These are phyloP conservation scores for Neopipo cinnamomea DNA, from an alignment of 2,113 vertebrate species.

Conservation along the genomic window DNA sequence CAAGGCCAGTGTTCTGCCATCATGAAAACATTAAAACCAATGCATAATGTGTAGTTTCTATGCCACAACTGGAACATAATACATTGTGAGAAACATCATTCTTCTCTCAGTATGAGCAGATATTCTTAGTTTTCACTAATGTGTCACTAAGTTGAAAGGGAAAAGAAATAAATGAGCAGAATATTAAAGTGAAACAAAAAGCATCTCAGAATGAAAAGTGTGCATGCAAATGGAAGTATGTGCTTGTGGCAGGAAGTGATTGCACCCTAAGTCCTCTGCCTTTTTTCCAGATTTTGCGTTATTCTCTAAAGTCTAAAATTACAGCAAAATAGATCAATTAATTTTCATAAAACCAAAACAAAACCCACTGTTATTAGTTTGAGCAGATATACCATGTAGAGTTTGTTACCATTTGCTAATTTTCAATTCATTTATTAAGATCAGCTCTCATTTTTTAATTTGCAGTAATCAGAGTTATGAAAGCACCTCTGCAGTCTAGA, in stretches of 20 bases:
- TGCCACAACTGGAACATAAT: not conserved
- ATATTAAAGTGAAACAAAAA: not conserved
- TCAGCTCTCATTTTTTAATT: slow-evolving; percentile 57
- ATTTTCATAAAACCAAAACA: not conserved
- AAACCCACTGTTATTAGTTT: not conserved
- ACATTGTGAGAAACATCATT: not conserved
- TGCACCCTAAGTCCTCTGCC: not conserved
- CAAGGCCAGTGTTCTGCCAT: not conserved
- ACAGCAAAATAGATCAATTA: not conserved
- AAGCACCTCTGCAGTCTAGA: slow-evolving; percentile 67
- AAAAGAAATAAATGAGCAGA: not conserved
- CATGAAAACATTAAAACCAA: not conserved
- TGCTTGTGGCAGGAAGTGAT: not conserved
- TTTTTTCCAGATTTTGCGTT: slow-evolving; percentile 26
- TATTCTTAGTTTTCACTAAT: slow-evolving; percentile 8
- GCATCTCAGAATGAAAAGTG: not conserved
- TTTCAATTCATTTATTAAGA: slow-evolving; percentile 61
- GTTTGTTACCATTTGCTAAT: slow-evolving; percentile 41
- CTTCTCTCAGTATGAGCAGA: not conserved
- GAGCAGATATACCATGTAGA: not conserved
- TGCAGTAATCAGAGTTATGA: slow-evolving; percentile 58
- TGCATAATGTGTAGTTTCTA: not conserved
- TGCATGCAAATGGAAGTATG: not conserved
- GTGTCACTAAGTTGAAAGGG: not conserved
- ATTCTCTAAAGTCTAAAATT: not conserved